phyloP scores from a whole-genome alignment of 2,888 invertebrate species.

The Papilio gigon region DNA sequence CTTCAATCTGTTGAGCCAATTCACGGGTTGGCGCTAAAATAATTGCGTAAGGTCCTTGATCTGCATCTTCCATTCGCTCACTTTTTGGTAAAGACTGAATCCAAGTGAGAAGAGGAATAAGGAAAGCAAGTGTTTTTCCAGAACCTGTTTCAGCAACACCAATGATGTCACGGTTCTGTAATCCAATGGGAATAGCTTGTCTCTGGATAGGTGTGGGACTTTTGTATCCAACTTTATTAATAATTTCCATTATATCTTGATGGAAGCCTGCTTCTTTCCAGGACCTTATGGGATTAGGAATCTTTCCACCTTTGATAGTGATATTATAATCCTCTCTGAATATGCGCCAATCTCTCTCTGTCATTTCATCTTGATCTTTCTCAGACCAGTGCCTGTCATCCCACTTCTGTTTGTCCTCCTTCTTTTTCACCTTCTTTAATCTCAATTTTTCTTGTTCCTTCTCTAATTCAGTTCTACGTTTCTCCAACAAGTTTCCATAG shows the following conservation, averaged over 20 bases:
- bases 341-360: conserved; percentile 99
- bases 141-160: conserved; percentile 99
- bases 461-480: conserved; percentile 96
- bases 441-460: conserved; percentile 97
- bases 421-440: conserved; percentile 94
- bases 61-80: conserved; percentile 93
- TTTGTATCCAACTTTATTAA: conserved; percentile 96
- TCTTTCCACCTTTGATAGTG: conserved; percentile 97
- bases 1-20: conserved; percentile 99
- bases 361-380: conserved; percentile 97
- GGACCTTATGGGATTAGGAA: conserved; percentile 96
- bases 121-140: conserved; percentile 99
- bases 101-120: conserved; percentile 98
- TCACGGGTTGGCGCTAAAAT: conserved; percentile 99
- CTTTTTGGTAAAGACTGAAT: conserved; percentile 98
- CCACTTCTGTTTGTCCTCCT: conserved; percentile 99
- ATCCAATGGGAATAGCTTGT: conserved; percentile 99
- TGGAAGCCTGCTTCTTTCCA: conserved; percentile 98
- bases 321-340: conserved; percentile 99
- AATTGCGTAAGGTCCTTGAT: conserved; percentile 99
- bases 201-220: conserved; percentile 99
- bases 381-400: conserved; percentile 99
- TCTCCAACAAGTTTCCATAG: conserved; percentile 97
- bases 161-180: conserved; percentile 97
- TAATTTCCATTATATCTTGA: conserved; percentile 94